Conservation (phyloP, 2,113 vertebrate species). For the Forbesichthys papilliferus region DNA sequence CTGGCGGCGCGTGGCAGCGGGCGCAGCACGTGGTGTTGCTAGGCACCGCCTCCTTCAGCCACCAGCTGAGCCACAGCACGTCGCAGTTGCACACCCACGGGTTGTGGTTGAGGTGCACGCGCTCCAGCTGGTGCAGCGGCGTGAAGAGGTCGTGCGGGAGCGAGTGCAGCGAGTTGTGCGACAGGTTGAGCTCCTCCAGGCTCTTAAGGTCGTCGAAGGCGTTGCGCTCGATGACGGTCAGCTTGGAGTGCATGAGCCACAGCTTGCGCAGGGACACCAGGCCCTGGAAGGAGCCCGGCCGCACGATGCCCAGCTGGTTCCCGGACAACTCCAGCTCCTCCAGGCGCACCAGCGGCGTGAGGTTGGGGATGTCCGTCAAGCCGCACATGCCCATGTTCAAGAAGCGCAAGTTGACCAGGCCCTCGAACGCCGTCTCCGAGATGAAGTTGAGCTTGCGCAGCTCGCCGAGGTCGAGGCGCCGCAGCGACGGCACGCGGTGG, state of each 20-base stretch:
- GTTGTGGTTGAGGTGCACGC: conserved; percentile 96
- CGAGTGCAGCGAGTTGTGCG: conserved; percentile 93
- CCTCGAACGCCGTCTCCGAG: conserved; percentile 94
- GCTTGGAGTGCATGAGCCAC: conserved; percentile 96
- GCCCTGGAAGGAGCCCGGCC: conserved; percentile 92
- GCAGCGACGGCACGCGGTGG: conserved; percentile 92
- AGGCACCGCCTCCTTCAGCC: conserved; percentile 95
- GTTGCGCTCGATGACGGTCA: conserved; percentile 92
- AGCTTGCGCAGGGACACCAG: conserved; percentile 90
- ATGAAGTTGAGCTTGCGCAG: conserved; percentile 93
- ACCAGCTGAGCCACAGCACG: conserved; percentile 96
- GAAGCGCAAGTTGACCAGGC: conserved; percentile 91
- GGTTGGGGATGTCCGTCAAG: conserved; percentile 93
- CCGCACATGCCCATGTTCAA: conserved; percentile 97
- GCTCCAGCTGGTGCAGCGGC: conserved; percentile 88
- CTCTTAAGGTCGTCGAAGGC: conserved; percentile 97
- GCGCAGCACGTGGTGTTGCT: conserved; percentile 97
- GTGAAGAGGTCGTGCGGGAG: conserved; percentile 97
- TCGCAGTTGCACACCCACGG: conserved; percentile 98
- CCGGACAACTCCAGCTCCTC: conserved; percentile 95
- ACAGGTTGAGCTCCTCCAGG: conserved; percentile 93
- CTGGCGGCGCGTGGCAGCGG: conserved; percentile 91
- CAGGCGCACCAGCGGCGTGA: conserved; percentile 86
- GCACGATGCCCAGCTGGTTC: conserved; percentile 87
- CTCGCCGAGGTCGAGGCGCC: conserved; percentile 91